Evolutionary conservation across 2,113 vertebrate genomes (phyloP).

Genomic region (Pseudopipra pipra): DNA sequence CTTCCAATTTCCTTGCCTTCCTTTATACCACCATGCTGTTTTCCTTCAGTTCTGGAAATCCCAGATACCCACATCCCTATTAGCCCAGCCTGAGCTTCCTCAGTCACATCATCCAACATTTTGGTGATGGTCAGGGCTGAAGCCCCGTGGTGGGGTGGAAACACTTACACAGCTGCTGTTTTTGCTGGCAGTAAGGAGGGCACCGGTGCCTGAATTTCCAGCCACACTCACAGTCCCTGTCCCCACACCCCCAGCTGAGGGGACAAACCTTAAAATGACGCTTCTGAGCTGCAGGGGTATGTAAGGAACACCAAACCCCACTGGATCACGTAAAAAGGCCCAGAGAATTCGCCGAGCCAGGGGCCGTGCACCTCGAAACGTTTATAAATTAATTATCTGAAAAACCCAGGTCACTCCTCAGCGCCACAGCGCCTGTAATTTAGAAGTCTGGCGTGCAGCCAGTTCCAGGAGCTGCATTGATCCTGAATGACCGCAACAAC

Average conservation of each 20-base stretch:
- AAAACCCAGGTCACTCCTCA: slow-evolving; percentile 56
- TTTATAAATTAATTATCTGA: slow-evolving; percentile 68
- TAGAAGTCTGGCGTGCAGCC: slow-evolving; percentile 76
- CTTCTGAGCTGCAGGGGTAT: rapidly evolving
- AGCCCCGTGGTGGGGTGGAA: background rate
- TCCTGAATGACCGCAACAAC: slow-evolving; percentile 66
- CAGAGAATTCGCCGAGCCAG: background rate
- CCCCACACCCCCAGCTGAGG: background rate
- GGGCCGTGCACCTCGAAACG: background rate
- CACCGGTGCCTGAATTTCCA: background rate
- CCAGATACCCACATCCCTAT: rapidly evolving
- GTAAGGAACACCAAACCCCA: background rate
- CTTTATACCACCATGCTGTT: background rate
- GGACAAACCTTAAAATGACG: rapidly evolving
- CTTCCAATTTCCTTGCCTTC: background rate
- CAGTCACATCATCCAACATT: background rate
- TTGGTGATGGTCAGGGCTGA: background rate
- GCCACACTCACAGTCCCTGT: background rate
- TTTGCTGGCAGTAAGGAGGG: background rate
- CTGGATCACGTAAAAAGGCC: background rate
- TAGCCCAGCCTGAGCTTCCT: background rate
- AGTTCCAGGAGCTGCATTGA: slow-evolving; percentile 78
- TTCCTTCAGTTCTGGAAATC: background rate
- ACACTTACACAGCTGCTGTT: background rate
- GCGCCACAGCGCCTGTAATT: slow-evolving; percentile 79